Base-by-base conservation (phyloP, 2,888 invertebrate genomes). In the Entomobrya multifasciata region DNA sequence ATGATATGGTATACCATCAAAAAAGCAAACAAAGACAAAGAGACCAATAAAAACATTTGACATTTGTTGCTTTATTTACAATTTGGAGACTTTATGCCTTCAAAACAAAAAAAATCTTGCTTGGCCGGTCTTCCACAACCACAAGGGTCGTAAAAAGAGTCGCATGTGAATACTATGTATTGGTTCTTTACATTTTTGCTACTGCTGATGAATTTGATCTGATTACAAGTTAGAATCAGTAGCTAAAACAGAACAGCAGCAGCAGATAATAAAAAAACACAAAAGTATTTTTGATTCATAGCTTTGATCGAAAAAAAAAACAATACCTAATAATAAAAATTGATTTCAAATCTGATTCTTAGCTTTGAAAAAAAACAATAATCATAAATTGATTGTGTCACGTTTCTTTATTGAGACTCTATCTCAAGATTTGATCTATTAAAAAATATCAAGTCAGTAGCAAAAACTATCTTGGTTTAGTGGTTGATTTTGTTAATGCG, bases 301-400 rank as follows among this genome's bases (percentile, higher is more conserved):
- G 30, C 13, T 55, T 76, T 8, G n/a, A n/a, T n/a, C n/a, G n/a
- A n/a, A n/a, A n/a, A 25, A 27, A 76, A 1, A 22, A 25, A 70
- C 44, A 70, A 47, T 70, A 47, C 44, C 70, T 47, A 70, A 70
- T 47, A 70, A 70, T 70, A 47, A 70, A n/a, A 70, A 70, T 70
- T 70, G 70, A 70, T 44, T 60, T 52, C 44, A 11, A 49, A 65
- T 80, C 70, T 55, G 55, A 57, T 55, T 70, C 30, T 74, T 8
- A 52, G 30, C n/a, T 15, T 11, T 8, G 6, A 17, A n/a, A 8
- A 52, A 44, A 17, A 74, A 55, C 5, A 77, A 60, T 22, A 81
- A 17, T 25, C 22, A 60, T 10, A 27, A 62, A 83, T 83, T 76
- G 76, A 83, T 83, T 76, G 82, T 82, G 76, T 83, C 83, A 83